phyloP scores from a whole-genome alignment of 2,797 vertebrate genomes.

The Amazona finschi region DNA sequence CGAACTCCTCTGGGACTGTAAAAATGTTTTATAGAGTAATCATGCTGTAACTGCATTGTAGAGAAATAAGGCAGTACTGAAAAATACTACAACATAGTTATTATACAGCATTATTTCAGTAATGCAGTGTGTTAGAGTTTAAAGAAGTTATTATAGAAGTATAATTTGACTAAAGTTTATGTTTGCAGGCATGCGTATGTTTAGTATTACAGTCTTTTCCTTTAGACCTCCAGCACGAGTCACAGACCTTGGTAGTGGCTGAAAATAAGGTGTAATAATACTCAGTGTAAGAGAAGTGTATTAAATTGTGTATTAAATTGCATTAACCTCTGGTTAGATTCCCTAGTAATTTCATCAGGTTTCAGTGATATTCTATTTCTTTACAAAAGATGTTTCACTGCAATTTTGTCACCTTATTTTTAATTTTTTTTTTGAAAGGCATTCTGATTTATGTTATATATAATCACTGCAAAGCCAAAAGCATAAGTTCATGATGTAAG shows the following conservation, averaged over 20 bases:
- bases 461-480: neutral
- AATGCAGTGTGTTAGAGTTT: slow-evolving; percentile 8
- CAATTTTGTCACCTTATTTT: slow-evolving; percentile 12
- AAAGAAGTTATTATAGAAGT: slow-evolving; percentile 36
- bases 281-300: neutral
- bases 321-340: neutral
- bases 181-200: neutral
- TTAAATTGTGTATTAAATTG: neutral
- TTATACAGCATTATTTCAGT: neutral
- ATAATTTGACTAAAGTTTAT: slow-evolving; percentile 25
- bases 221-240: neutral
- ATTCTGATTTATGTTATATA: neutral
- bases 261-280: neutral
- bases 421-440: neutral
- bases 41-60: slow-evolving; percentile 5
- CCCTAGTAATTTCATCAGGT: neutral
- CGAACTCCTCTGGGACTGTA: slow-evolving; percentile 32
- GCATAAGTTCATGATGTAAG: neutral
- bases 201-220: neutral
- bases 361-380: neutral
- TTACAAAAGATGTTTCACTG: neutral
- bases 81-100: slow-evolving; percentile 26
- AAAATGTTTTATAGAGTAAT: slow-evolving; percentile 62
- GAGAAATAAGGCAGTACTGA: slow-evolving; percentile 28
- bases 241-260: slow-evolving; percentile 13